Evolutionary conservation across 92 coral and sea anemone genomes (phyloP), one percentile per base, ranked within the genome.

Genomic region (Siderastrea radians): DNA sequence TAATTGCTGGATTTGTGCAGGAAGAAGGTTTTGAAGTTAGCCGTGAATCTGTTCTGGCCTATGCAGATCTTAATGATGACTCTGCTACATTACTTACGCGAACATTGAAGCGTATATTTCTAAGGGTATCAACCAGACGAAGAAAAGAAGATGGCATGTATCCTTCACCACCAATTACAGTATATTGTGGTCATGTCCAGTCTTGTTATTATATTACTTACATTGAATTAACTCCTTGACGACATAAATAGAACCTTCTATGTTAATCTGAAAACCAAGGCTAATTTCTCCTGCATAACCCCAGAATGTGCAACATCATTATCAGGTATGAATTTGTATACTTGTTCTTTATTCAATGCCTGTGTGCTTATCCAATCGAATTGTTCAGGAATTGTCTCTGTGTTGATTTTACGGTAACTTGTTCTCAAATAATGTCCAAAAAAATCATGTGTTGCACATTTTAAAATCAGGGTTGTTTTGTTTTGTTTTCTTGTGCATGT

Each of bases 241-340:
- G n/a, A 17, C 16, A n/a, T 48, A n/a, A 44, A 17, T 53, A 86
- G 90, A 62, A 86, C 80, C 53, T 74, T 71, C 75, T 86, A 78
- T 86, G 90, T 86, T 12, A 86, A 86, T 83, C 82, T 86, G 61
- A 86, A 77, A 78, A 61, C 57, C 19, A 86, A 78, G 61, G 10
- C 77, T 55, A 54, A 38, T n/a, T 86, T 86, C 68, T 74, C 64
- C 63, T 67, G 78, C 71, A 77, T 62, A 47, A 63, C 44, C 63
- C 49, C 62, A n/a, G n/a, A n/a, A n/a, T n/a, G n/a, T 55, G 64
- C 60, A 16, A 60, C 57, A 72, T 2, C 77, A 86, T 49, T 75
- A 13, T 13, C 60, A 55, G 60, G 60, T 55, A 55, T 2, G 60
- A n/a, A n/a, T n/a, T n/a, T n/a, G n/a, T n/a, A n/a, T n/a, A n/a